These are phyloP conservation scores for Hydrotaea diabolus DNA, from an alignment of 2,888 invertebrate species.

Conservation along the genomic window DNA sequence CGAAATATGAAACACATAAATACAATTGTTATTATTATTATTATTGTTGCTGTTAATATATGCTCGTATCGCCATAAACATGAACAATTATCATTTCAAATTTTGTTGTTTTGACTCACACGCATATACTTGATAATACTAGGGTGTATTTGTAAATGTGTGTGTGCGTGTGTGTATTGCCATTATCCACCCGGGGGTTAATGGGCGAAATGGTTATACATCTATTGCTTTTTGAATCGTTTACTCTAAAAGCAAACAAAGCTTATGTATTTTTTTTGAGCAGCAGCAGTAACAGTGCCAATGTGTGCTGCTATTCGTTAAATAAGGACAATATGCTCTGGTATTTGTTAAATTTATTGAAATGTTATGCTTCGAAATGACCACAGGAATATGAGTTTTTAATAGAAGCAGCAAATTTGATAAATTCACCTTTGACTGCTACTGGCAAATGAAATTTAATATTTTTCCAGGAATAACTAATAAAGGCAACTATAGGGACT, in stretches of 20 bases:
- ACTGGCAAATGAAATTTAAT: slow-evolving; percentile 2
- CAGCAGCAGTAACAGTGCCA: too few relatives aligned
- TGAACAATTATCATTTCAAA: slow-evolving; percentile 23
- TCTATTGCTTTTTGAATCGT: too few relatives aligned
- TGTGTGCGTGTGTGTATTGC: neutral
- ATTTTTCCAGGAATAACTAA: neutral
- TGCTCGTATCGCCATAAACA: slow-evolving; percentile 4
- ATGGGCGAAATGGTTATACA: neutral
- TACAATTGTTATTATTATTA: neutral
- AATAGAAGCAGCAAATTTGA: neutral
- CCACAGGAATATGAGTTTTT: neutral
- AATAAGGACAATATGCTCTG: too few relatives aligned
- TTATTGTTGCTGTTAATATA: slow-evolving; percentile 2
- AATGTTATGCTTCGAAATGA: neutral
- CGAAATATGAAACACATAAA: slow-evolving; percentile 55
- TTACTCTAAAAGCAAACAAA: neutral
- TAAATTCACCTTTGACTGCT: neutral
- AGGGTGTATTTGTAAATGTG: too few relatives aligned
- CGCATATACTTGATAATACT: too few relatives aligned
- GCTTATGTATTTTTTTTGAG: neutral
- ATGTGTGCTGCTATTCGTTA: too few relatives aligned
- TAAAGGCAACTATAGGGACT: neutral
- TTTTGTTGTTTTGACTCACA: neutral
- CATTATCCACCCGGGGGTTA: neutral
- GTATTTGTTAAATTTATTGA: too few relatives aligned